Conservation (phyloP, 2,113 vertebrate species). For the Progne subis region DNA sequence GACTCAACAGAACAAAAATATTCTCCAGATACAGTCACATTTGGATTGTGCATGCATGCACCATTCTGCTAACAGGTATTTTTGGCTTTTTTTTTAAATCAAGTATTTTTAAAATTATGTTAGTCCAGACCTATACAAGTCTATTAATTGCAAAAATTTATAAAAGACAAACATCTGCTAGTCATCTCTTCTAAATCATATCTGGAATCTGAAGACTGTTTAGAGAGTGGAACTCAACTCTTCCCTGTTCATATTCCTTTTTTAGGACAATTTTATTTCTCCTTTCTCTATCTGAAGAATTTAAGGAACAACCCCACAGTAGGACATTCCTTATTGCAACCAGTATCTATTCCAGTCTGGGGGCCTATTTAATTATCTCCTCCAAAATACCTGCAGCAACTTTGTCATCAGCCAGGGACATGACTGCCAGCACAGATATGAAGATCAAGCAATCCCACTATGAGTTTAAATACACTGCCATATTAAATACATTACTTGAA, state of each 20-base stretch:
- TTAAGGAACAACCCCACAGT: neutral
- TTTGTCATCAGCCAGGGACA: neutral
- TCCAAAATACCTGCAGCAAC: neutral
- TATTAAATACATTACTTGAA: neutral
- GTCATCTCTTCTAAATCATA: neutral
- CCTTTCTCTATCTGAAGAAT: neutral
- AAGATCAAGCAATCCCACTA: neutral
- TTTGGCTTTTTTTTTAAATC: neutral
- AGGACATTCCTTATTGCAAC: neutral
- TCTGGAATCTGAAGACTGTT: neutral
- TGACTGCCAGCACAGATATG: neutral
- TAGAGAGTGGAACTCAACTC: neutral
- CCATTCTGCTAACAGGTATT: neutral
- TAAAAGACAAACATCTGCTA: neutral
- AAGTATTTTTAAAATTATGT: neutral
- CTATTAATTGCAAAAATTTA: neutral
- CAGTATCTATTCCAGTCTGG: neutral
- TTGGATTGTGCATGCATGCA: neutral
- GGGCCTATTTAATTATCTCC: neutral
- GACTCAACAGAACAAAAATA: neutral
- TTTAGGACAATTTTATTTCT: neutral
- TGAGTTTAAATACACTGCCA: neutral
- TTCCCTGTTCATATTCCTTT: neutral
- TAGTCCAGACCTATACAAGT: neutral
- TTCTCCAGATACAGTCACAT: neutral